Base-by-base conservation (phyloP, 2,113 vertebrate genomes). In the Silurus meridionalis region DNA sequence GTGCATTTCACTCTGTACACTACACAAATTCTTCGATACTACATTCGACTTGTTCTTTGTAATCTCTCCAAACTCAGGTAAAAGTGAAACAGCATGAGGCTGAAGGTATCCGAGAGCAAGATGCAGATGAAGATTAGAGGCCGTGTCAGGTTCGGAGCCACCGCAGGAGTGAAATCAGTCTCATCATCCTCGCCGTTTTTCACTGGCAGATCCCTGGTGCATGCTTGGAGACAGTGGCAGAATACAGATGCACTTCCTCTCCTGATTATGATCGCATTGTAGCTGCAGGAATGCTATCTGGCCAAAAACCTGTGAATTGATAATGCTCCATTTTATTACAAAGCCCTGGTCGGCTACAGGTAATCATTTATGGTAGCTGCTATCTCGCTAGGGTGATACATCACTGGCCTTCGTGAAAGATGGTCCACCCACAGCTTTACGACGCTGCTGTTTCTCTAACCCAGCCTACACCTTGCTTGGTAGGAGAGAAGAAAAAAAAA, bases 241-340 rank as follows among this genome's bases (percentile, higher is more conserved):
- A 90, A 88, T 90, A 91, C 89, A 91, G 88, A 90, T 90, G 90
- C 88, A 78, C 86, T 37, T 69, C 67, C 85, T 85, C 71, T 67
- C 61, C 83, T 72, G 88, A 90, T 88, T 89, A 87, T 58, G 86
- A 90, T 89, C 88, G 55, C 85, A 72, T 89, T 88, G 89, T 90
- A 89, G 89, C 89, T 80, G 86, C 86, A 72, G 86, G 83, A 89
- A 84, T 77, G 88, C 92, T 96, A 96, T 96, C 96, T 96, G 96
- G 95, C 96, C 95, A 95, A 95, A 91, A 95, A 89, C 95, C 95
- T 71, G 95, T 95, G 95, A 96, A 97, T 96, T 96, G 96, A 95
- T 96, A 91, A 95, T 96, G 95, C 92, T 85, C 96, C 88, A 93
- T 96, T 96, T 97, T 96, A 96, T 96, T 97, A 94, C 94, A 96